Conservation (phyloP, 1,140 invertebrate species). For the Plectrocnemia conspersa region DNA sequence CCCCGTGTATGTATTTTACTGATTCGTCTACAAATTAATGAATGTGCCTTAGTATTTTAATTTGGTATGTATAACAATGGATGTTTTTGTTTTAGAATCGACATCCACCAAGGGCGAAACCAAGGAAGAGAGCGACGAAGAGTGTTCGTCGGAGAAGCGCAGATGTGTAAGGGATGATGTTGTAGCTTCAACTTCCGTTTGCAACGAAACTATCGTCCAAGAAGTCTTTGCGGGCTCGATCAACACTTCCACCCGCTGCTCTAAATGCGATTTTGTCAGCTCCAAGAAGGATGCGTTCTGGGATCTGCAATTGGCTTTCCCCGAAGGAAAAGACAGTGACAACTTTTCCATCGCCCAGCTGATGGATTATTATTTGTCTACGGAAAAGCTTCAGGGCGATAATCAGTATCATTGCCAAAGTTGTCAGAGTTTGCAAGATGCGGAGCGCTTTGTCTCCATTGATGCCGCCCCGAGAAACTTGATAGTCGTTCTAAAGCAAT, state of each 20-base stretch:
- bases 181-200: background rate
- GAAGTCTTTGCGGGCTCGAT: constrained; percentile 69
- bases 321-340: constrained; percentile 49
- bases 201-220: constrained; percentile 56
- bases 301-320: constrained; percentile 77
- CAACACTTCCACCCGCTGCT: constrained; percentile 66
- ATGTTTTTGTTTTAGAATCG: too few species aligned
- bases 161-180: background rate
- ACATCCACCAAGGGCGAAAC: too few species aligned
- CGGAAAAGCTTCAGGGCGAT: constrained; percentile 69
- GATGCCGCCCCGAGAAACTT: constrained; percentile 69
- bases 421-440: constrained; percentile 70
- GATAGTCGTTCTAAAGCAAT: constrained; percentile 75
- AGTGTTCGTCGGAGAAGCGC: constrained; percentile 2
- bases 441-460: constrained; percentile 67
- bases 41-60: too few species aligned
- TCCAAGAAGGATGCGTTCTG: constrained; percentile 70
- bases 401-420: constrained; percentile 78
- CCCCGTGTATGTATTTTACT: too few species aligned
- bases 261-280: constrained; percentile 64
- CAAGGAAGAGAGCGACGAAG: constrained; percentile 1
- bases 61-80: too few species aligned
- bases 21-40: too few species aligned
- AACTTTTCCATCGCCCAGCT: constrained; percentile 63
- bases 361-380: constrained; percentile 68